Evolutionary conservation across 2,113 vertebrate species (phyloP).

Genomic region (pig (Sus scrofa)): DNA sequence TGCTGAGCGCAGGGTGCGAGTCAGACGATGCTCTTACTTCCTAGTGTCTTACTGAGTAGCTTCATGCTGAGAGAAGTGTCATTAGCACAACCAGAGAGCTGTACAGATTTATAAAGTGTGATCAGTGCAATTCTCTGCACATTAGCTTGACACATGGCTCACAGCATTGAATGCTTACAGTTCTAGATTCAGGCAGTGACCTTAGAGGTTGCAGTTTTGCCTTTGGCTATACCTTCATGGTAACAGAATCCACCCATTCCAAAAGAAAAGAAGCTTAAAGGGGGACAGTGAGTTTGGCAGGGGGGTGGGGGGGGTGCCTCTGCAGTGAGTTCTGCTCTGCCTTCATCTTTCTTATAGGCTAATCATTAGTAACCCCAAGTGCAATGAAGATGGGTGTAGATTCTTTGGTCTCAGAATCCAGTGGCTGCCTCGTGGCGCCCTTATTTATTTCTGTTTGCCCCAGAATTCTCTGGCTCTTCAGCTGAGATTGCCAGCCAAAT

Average conservation of each 20-base stretch:
- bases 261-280: background rate
- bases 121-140: background rate
- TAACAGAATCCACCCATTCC: background rate
- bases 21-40: background rate
- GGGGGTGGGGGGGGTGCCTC: background rate
- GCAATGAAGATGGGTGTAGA: background rate
- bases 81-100: background rate
- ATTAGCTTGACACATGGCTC: background rate
- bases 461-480: background rate
- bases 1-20: background rate
- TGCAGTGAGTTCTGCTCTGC: background rate
- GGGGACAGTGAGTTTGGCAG: background rate
- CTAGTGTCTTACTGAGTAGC: background rate
- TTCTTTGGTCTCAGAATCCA: background rate
- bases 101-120: constrained; percentile 21
- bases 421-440: background rate
- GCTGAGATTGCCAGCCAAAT: background rate
- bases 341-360: background rate
- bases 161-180: background rate
- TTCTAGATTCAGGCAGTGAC: background rate
- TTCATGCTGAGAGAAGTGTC: background rate
- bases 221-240: background rate
- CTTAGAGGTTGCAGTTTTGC: background rate
- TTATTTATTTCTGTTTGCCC: background rate
- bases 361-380: background rate